A percentile compares a stretch with the other conserved stretches of the same genome.
These are phyloP conservation scores for Endotricha flammealis DNA, from an alignment of 2,888 invertebrate genomes.

Conservation along the genomic window DNA sequence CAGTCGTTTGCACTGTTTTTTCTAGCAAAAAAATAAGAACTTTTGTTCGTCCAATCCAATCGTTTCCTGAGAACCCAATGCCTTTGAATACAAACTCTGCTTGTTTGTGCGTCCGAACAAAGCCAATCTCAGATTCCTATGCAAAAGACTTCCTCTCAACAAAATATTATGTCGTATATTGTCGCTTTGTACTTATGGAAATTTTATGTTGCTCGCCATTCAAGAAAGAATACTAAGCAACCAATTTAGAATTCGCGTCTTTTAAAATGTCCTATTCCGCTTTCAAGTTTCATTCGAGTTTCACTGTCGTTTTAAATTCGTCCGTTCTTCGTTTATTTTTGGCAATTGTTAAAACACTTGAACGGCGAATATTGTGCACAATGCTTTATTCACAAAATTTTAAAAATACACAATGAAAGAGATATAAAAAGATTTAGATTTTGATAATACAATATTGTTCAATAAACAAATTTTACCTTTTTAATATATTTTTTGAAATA, in stretches of 20 bases:
- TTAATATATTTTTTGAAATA: too few species aligned
- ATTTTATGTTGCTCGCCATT: constrained; percentile 40
- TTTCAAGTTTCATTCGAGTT: constrained; percentile 19
- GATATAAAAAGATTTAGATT: too few species aligned
- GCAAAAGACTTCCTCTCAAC: constrained; percentile 51
- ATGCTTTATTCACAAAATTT: not conserved
- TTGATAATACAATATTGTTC: too few species aligned
- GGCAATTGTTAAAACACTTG: not conserved
- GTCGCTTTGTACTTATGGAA: constrained; percentile 58
- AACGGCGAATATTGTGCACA: not conserved
- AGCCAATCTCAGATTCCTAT: constrained; percentile 63
- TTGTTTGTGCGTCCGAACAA: constrained; percentile 62
- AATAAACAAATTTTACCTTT: too few species aligned
- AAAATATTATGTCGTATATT: constrained; percentile 56
- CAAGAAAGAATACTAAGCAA: constrained; percentile 36
- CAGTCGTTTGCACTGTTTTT: constrained; percentile 10
- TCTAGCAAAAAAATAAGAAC: constrained; percentile 10
- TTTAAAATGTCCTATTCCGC: constrained; percentile 24
- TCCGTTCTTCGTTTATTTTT: constrained; percentile 4
- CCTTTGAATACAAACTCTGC: constrained; percentile 52
- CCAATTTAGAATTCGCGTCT: constrained; percentile 35
- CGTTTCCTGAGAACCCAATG: constrained; percentile 36
- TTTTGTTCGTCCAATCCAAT: constrained; percentile 38
- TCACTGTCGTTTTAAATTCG: constrained; percentile 6
- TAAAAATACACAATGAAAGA: not conserved